A percentile compares a stretch with the other conserved stretches of the same genome.
Evolutionary conservation across 2,113 vertebrate genomes (phyloP).

Genomic region (Python bivittatus): DNA sequence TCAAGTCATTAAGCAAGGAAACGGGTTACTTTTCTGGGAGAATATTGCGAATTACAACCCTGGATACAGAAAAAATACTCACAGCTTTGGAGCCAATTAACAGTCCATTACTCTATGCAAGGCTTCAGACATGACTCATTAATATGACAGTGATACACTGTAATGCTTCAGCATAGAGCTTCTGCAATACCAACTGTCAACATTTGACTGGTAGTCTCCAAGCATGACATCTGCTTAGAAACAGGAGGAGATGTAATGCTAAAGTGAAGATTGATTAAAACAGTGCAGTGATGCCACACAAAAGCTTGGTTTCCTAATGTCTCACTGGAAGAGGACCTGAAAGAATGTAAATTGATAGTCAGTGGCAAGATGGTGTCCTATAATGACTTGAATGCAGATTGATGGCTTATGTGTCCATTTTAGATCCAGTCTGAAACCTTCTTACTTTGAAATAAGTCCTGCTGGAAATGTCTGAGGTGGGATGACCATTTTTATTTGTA

Average conservation of each 20-base stretch:
- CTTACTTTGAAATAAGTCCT: neutral
- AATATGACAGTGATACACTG: constrained; percentile 8
- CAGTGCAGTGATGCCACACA: neutral
- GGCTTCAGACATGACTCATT: constrained; percentile 9
- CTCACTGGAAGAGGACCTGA: neutral
- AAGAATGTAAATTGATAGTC: neutral
- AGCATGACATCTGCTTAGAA: constrained; percentile 25
- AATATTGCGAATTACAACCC: neutral
- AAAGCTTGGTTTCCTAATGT: neutral
- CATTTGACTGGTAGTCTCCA: neutral
- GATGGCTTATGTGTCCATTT: neutral
- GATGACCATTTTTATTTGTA: neutral
- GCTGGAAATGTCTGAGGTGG: neutral
- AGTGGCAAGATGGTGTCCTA: neutral
- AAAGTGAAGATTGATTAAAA: neutral
- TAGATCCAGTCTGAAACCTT: no score
- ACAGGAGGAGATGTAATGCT: neutral
- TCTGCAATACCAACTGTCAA: neutral
- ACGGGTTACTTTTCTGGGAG: neutral
- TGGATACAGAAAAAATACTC: neutral
- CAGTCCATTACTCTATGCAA: constrained; percentile 13
- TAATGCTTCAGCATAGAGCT: constrained; percentile 11
- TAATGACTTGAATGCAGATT: neutral
- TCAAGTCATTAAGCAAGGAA: neutral
- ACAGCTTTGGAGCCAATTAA: constrained; percentile 21